These are phyloP conservation scores for Thomomys bottae DNA, from an alignment of 2,113 vertebrate genomes.

Conservation along the genomic window DNA sequence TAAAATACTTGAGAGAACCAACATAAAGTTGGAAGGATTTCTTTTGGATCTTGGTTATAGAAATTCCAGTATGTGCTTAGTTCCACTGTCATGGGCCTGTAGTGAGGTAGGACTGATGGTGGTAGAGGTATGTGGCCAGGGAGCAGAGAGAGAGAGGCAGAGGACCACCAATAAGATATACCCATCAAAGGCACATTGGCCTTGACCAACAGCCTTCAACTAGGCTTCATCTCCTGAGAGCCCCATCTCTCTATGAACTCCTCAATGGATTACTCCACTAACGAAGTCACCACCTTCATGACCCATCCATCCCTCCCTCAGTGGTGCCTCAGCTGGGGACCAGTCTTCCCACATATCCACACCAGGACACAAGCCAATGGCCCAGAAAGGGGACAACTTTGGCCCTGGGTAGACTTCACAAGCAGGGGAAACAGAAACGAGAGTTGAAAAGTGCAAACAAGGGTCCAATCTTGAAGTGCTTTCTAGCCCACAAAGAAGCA, in stretches of 20 bases:
- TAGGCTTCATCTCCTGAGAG: background rate
- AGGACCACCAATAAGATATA: background rate
- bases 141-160: background rate
- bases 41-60: background rate
- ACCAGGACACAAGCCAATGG: background rate
- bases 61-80: too few species aligned
- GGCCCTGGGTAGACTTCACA: background rate
- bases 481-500: background rate
- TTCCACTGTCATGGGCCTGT: background rate
- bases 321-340: background rate
- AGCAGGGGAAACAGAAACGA: background rate
- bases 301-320: background rate
- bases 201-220: background rate
- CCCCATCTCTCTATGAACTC: background rate
- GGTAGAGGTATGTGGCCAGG: background rate
- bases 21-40: background rate
- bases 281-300: background rate
- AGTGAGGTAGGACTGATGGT: background rate
- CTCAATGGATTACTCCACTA: background rate
- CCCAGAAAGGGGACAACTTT: fast-evolving
- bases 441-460: background rate
- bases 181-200: background rate
- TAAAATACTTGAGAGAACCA: background rate
- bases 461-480: background rate
- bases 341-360: background rate